Evolutionary conservation across 2,797 vertebrate species (phyloP).

Genomic region (Orientallactaga sibirica): DNA sequence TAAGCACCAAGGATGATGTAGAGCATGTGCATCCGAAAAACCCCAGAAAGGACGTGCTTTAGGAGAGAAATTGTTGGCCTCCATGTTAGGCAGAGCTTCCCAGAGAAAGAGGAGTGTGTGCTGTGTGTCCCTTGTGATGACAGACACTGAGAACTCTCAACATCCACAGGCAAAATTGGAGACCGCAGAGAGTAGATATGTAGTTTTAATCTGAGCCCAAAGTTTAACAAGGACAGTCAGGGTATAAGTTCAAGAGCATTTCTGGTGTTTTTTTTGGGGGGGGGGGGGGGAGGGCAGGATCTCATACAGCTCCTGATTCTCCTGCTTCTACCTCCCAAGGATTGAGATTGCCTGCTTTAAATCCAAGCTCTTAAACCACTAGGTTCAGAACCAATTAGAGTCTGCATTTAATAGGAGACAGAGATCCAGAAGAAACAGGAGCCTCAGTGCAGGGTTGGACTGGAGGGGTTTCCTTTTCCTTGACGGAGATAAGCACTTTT

Average conservation of each 20-base stretch:
- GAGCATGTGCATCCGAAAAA: neutral
- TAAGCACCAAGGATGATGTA: neutral
- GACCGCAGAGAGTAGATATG: neutral
- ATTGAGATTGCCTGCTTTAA: neutral
- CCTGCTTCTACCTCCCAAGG: neutral
- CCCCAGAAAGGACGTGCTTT: constrained; percentile 10
- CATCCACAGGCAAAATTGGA: too few species aligned
- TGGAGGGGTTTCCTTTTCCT: neutral
- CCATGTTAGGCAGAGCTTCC: neutral
- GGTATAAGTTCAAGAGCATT: neutral
- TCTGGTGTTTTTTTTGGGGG: neutral
- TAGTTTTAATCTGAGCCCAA: neutral
- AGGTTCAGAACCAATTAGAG: neutral
- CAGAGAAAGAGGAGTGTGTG: neutral
- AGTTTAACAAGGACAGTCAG: neutral
- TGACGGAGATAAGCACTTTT: neutral
- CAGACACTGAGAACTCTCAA: too few species aligned
- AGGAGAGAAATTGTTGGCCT: neutral
- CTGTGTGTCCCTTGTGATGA: neutral
- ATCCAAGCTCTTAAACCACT: neutral
- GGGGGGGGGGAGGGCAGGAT: too few species aligned
- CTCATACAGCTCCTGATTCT: neutral
- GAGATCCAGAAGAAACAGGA: neutral
- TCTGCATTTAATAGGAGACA: neutral
- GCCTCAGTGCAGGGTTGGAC: neutral